Evolutionary conservation across 2,888 invertebrate genomes (phyloP).

Genomic region (Dolichopus griseipennis): DNA sequence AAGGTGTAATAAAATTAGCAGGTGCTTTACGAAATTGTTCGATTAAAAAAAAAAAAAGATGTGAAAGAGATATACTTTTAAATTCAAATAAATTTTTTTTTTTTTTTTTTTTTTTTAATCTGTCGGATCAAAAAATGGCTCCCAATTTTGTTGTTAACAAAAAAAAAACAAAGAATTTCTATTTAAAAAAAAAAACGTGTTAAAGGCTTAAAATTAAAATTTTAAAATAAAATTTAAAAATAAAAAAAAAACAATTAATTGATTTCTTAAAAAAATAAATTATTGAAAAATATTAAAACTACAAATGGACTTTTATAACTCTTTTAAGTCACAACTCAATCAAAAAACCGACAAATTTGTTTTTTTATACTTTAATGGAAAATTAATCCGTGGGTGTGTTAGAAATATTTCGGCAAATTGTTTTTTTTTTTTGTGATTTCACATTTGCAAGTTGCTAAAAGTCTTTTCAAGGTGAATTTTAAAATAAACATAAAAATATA

Average conservation of each 20-base stretch:
- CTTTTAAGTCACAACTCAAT: neutral
- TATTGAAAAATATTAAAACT: too few species aligned
- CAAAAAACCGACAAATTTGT: neutral
- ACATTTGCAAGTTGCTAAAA: too few species aligned
- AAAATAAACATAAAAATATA: too few species aligned
- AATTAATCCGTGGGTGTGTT: too few species aligned
- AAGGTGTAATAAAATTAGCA: conserved; percentile 6
- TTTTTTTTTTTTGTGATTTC: too few species aligned
- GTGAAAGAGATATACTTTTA: neutral
- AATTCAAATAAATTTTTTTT: neutral
- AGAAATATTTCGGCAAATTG: too few species aligned
- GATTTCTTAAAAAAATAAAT: too few species aligned
- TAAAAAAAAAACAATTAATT: neutral
- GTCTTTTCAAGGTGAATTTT: too few species aligned
- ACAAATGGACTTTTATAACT: neutral
- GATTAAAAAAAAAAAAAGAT: neutral
- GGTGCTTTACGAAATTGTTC: neutral
- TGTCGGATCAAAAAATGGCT: too few species aligned
- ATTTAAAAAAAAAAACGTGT: neutral
- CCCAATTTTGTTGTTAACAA: neutral
- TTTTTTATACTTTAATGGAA: too few species aligned
- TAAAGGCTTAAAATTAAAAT: neutral
- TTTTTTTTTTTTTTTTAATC: too few species aligned
- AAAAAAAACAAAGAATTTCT: neutral
- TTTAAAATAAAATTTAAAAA: neutral